Base-by-base conservation (phyloP, 2,888 invertebrate genomes). In the Himalopsyche anomala region DNA sequence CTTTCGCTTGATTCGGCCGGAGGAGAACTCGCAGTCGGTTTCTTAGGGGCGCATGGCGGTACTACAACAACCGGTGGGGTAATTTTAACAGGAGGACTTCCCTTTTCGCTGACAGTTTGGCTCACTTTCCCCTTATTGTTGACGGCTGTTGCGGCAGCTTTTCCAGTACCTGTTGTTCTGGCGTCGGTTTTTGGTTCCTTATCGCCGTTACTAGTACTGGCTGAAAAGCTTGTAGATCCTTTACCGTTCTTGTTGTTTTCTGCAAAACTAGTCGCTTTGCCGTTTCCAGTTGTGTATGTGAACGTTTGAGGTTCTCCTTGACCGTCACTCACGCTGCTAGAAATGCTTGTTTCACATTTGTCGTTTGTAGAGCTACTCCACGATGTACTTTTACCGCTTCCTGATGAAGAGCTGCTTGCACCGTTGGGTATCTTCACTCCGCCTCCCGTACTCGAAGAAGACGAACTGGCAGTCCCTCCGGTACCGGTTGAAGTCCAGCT, bases 81-180 rank as follows among this genome's bases (percentile, higher is more conserved):
- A 15, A 51, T 15, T 51, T 51, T 51, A 15, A 51, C 51, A 5
- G 51, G 51, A 15, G 3, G 12, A 4, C 5, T 15, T n/a, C 81
- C 81, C 19, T 36, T 42, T 19, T 82, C 42, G 62, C 82, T 82
- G 62, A 56, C 42, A 15, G 82, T 54, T n/a, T 84, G 84, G 56
- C 84, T 86, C 3, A 80, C 17, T 36, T 45, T 62, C 19, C 86
- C 86, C 3, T 28, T 12, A 19, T 80, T 84, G 19, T 86, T 86
- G 19, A 86, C 74, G 17, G 86, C 86, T 38, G 55, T 82, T 5
- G 55, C 62, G 8, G 38, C 15, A 38, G 86, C 87, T 12, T 15
- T 56, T n/a, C 87, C 87, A 12, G 38, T n/a, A 28, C 87, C 87
- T 28, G 85, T 87, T 15, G 85, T 84, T 38, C 81, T 17, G 17